These are phyloP conservation scores for Arbacia lixula DNA, from an alignment of 53 echinoderm and acorn worm species.

Conservation along the genomic window DNA sequence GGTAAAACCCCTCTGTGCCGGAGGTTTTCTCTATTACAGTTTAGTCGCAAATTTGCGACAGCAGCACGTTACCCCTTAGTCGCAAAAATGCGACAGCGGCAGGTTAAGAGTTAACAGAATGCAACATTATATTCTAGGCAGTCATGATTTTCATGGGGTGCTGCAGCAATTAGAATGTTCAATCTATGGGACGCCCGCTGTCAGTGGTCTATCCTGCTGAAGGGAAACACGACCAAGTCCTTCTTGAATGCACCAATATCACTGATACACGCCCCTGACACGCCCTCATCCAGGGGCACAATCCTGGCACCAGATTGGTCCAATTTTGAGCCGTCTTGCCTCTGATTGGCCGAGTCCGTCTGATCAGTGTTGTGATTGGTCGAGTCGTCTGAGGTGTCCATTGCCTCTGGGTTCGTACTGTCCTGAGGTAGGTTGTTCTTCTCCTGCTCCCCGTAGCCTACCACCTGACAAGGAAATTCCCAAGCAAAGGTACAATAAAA, in stretches of 20 bases:
- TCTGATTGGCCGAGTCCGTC: conserved; percentile 42
- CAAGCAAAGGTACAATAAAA: neutral
- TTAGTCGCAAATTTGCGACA: too few relatives aligned
- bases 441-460: conserved; percentile 43
- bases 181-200: too few relatives aligned
- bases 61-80: too few relatives aligned
- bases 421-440: conserved; percentile 20
- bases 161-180: too few relatives aligned
- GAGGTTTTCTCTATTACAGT: too few relatives aligned
- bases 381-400: neutral
- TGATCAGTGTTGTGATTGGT: conserved; percentile 38
- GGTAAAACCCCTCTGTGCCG: too few relatives aligned
- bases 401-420: neutral
- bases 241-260: conserved; percentile 77
- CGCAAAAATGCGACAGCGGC: too few relatives aligned
- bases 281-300: conserved; percentile 67
- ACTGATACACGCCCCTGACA: conserved; percentile 51
- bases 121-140: too few relatives aligned
- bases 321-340: neutral
- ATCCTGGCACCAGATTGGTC: conserved; percentile 41
- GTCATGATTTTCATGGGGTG: too few relatives aligned
- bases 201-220: conserved; percentile 86
- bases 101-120: too few relatives aligned
- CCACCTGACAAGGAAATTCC: neutral
- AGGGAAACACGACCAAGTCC: conserved; percentile 68